A percentile compares a stretch with the other conserved stretches of the same genome.
phyloP scores from a whole-genome alignment of 37 sponge, comb jelly and placozoan species.

The Dysidea cf. avara region DNA sequence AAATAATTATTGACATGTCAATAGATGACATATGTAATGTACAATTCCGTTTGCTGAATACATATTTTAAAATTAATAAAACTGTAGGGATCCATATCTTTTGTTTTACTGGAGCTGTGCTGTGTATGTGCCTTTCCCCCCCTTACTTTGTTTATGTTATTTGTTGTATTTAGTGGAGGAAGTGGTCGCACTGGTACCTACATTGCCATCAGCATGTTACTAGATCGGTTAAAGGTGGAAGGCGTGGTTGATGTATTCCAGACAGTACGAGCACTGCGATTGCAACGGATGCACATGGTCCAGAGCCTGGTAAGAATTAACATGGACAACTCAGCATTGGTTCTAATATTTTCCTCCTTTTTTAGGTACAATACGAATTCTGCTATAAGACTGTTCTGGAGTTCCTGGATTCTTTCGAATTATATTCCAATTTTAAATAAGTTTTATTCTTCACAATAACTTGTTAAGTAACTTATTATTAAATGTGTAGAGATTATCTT shows the following conservation, averaged over 20 bases:
- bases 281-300: slow-evolving; percentile 74
- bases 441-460: background rate
- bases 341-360: background rate
- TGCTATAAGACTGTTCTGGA: slow-evolving; percentile 69
- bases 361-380: slow-evolving; percentile 71
- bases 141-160: background rate
- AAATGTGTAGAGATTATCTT: too few relatives aligned
- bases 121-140: background rate
- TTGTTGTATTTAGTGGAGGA: slow-evolving; percentile 53
- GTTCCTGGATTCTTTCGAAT: slow-evolving; percentile 82
- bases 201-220: slow-evolving; percentile 42
- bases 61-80: background rate
- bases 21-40: background rate
- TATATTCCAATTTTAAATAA: slow-evolving; percentile 81
- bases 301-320: slow-evolving; percentile 63
- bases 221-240: slow-evolving; percentile 82
- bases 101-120: background rate
- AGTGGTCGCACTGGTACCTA: slow-evolving; percentile 78
- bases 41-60: background rate
- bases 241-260: slow-evolving; percentile 70
- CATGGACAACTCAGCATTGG: too few relatives aligned
- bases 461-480: too few relatives aligned
- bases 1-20: background rate
- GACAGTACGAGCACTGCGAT: slow-evolving; percentile 67
- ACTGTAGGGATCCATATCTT: background rate